These are phyloP conservation scores for Coleophora flavipennella DNA, from an alignment of 2,888 invertebrate genomes.

Conservation along the genomic window DNA sequence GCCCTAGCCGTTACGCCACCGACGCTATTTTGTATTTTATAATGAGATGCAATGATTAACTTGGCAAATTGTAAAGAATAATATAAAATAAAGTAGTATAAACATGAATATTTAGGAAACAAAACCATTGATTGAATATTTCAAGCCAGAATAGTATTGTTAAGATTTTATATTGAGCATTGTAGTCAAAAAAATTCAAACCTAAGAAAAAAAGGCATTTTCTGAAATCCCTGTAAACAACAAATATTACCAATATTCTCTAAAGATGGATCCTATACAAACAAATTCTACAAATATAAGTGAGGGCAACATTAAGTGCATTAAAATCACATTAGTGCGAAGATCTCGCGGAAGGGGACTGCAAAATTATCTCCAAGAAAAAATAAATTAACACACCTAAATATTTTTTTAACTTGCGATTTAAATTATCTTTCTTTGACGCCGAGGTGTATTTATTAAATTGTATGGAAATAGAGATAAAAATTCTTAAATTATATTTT, in stretches of 20 bases:
- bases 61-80: too few species aligned
- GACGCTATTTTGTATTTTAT: too few species aligned
- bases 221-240: background rate
- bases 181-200: too few species aligned
- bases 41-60: too few species aligned
- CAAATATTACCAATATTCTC: slow-evolving; percentile 14
- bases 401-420: slow-evolving; percentile 37
- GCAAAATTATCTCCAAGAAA: slow-evolving; percentile 58
- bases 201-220: too few species aligned
- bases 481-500: slow-evolving; percentile 8
- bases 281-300: slow-evolving; percentile 51
- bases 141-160: too few species aligned
- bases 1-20: too few species aligned
- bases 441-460: slow-evolving; percentile 31
- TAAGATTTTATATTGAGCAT: too few species aligned
- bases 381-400: slow-evolving; percentile 56
- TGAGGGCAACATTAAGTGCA: slow-evolving; percentile 58
- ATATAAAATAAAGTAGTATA: too few species aligned
- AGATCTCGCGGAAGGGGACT: slow-evolving; percentile 47
- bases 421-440: slow-evolving; percentile 46
- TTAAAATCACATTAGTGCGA: slow-evolving; percentile 70
- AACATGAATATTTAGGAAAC: too few species aligned
- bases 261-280: slow-evolving; percentile 4
- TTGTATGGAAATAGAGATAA: slow-evolving; percentile 49
- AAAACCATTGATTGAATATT: too few species aligned